These are phyloP conservation scores for Bos taurus DNA, from an alignment of 2,113 vertebrate genomes.

Conservation along the genomic window ARS-UCD2.0 NC_037343.1:2704001-2704500, in stretches of 20 bases:
- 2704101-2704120: not conserved
- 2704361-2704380: not conserved
- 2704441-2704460: not conserved
- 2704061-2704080: not conserved
- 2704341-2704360: not conserved
- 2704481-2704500: not conserved
- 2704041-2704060: not conserved
- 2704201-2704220: not conserved
- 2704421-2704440: not conserved
- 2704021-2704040: not conserved
- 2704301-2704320: not conserved
- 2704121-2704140: not conserved
- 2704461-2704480: not conserved
- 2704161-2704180: not conserved
- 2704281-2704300: not conserved
- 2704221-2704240: not conserved
- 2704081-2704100: not conserved
- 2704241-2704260: not conserved
- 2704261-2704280: not conserved
- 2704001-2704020: not conserved
- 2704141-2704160: not conserved
- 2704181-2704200: not conserved
- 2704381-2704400: not conserved
- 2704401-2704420: not conserved
- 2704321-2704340: not conserved